Conservation (phyloP, 2,888 invertebrate genomes). For the Drosophila birchii region DNA sequence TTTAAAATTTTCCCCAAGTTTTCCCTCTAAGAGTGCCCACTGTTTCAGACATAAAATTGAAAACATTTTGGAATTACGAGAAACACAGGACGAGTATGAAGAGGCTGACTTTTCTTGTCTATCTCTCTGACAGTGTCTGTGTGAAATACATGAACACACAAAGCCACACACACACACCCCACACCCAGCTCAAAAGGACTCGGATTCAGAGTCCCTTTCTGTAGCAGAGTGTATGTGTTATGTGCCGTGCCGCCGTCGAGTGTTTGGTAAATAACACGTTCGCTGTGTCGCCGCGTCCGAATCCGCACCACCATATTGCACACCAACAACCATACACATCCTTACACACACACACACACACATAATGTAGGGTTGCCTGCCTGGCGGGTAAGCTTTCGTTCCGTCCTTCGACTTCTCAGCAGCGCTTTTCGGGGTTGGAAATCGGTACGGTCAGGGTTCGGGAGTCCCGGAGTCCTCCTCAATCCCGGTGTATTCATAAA, state of each 20-base stretch:
- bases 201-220: conserved; percentile 6
- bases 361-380: conserved; percentile 50
- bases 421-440: conserved; percentile 73
- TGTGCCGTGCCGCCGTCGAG: conserved; percentile 72
- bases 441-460: conserved; percentile 2
- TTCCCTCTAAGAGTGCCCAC: background rate
- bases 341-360: background rate
- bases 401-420: conserved; percentile 30
- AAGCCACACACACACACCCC: background rate
- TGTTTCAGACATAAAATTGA: background rate
- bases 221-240: conserved; percentile 58
- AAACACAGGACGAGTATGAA: background rate
- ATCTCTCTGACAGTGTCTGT: conserved; percentile 22
- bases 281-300: conserved; percentile 80
- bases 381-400: conserved; percentile 27
- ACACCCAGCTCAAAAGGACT: background rate
- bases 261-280: conserved; percentile 84
- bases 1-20: background rate
- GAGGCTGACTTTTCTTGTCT: conserved; percentile 29
- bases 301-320: conserved; percentile 50
- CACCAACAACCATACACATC: conserved; percentile 31
- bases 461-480: conserved; percentile 2
- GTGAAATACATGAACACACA: conserved; percentile 9
- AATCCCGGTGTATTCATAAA: conserved; percentile 60
- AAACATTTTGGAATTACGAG: background rate